These are phyloP conservation scores for Chrysemys picta DNA, from an alignment of 2,113 vertebrate genomes.

Conservation along the genomic window DNA sequence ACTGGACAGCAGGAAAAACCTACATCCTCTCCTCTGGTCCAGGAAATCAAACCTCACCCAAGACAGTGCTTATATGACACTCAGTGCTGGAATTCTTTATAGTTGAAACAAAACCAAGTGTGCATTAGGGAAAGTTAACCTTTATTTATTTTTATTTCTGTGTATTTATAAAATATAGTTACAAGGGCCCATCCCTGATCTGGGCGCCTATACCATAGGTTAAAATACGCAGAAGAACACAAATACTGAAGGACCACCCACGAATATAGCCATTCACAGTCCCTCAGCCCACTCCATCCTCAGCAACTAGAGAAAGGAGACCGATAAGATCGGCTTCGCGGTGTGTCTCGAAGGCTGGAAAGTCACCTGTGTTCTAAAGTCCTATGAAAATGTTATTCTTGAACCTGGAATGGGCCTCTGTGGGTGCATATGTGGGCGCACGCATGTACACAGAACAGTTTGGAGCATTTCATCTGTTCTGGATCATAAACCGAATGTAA, in stretches of 20 bases:
- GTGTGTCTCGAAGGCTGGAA: neutral
- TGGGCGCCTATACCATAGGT: neutral
- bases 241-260: neutral
- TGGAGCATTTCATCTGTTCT: neutral
- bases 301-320: neutral
- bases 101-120: neutral
- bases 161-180: neutral
- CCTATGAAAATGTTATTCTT: neutral
- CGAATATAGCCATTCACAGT: neutral
- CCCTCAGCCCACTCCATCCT: neutral
- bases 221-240: neutral
- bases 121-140: neutral
- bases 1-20: neutral
- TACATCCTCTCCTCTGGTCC: neutral
- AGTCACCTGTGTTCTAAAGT: neutral
- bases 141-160: neutral
- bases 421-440: neutral
- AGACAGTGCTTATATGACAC: neutral
- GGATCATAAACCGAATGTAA: neutral
- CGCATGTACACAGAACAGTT: neutral
- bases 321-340: neutral
- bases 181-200: neutral
- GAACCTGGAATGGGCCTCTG: neutral
- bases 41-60: neutral
- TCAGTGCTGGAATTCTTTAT: neutral